Base-by-base conservation (phyloP, 1,140 invertebrate genomes). In the Drosophila teissieri region DNA sequence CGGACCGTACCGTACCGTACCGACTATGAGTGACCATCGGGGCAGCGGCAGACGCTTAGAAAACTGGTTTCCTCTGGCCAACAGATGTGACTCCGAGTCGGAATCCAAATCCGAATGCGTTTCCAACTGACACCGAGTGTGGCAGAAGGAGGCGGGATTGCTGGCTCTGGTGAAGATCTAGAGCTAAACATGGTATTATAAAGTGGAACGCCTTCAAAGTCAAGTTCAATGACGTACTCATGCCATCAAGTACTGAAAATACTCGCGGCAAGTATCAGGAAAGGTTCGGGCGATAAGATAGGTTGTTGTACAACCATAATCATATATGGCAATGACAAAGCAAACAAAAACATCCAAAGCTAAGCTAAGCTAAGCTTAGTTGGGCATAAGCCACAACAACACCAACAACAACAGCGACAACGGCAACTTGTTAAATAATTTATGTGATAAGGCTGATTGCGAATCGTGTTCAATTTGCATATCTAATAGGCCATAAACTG, bases 141-240 rank as follows among this genome's bases (percentile, higher is more conserved):
- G 73, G 36, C 68, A 63, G 49, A 72, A 72, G 67, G 67, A 53
- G 54, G 52, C 49, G 68, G 37, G 39, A 58, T 63, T 74, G 72
- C 60, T 62, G 51, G 56, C 40, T 52, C 37, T 44, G 27, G 45
- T 22, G 62, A 76, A 77, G 73, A 77, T 77, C 64, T 61, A 68
- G 55, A 69, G 34, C 73, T 69, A 77, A 77, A 75, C 73, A 75
- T 75, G 73, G 73, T 75, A 75, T 76, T 75, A 75, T 67, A 67
- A 76, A 77, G 63, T 77, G 73, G 73, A 77, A 77, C 74, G 74
- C 73, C 74, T 77, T 77, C 73, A 77, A 77, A 77, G 73, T 77
- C 74, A 77, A 77, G 74, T 77, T 77, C 74, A 77, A 77, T 77
- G 74, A 77, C 74, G 74, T 77, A 77, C 74, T 77, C 73, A 56